Base-by-base conservation (phyloP, 2,113 vertebrate species). In the Nothocercus julius region DNA sequence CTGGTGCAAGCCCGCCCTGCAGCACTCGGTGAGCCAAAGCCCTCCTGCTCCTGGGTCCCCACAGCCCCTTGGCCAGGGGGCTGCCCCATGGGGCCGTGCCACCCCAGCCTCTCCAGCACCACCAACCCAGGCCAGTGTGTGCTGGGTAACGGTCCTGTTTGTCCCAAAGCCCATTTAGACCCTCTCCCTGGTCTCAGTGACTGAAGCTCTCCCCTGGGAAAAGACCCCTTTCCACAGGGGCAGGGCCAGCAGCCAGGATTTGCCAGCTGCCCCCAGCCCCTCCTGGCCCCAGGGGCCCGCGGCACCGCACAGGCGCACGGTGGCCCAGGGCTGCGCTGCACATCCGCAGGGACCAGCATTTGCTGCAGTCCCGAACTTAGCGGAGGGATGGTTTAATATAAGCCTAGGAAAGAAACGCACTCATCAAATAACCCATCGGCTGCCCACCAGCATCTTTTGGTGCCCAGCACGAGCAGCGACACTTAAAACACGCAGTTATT, bases 401-500 rank as follows among this genome's bases (percentile, higher is more conserved):
- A 73, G 0, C 2, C 58, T 5, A 16, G 53, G 47, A 28, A 76
- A 79, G 42, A 68, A 91, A 51, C 24, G 30, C 1, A 7, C 82
- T 73, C 14, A 4, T 13, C 2, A 1, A 53, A n/a, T 16, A 58
- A 63, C 47, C 42, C 38, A 1, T 0, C 15, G 58, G 62, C 62
- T 62, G 74, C 2, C 89, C 78, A 70, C 72, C 54, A 63, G 72
- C 72, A 22, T 17, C 40, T 25, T 44, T 30, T 1, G 0, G 40
- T 25, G 40, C 79, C 59, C 72, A 69, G 67, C 1, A 0, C 34
- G 25, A 28, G 40, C 89, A 69, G 51, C 61, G 58, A 16, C 0
- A 0, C 73, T 49, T 51, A 22, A 42, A 69, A 67, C 4, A 17
- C 81, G 80, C 49, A 58, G 49, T 82, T 73, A 15, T 54, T 72